phyloP scores from a whole-genome alignment of 2,888 invertebrate genomes.

The Anaspis maculata region DNA sequence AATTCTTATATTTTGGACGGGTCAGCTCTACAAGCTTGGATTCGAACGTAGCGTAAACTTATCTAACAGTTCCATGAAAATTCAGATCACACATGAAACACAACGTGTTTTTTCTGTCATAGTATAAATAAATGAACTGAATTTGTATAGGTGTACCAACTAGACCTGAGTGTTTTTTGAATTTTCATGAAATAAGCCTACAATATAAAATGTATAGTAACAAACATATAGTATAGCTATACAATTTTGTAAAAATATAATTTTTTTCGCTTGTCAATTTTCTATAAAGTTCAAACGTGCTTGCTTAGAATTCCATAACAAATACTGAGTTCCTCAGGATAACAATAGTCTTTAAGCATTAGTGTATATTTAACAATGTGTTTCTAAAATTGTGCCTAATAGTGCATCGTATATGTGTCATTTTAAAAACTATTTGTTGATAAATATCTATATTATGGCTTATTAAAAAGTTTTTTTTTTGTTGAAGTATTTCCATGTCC shows the following conservation, averaged over 20 bases:
- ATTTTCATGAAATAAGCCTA: slow-evolving; percentile 13
- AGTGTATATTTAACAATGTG: slow-evolving; percentile 37
- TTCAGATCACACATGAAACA: slow-evolving; percentile 8
- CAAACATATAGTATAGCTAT: slow-evolving; percentile 11
- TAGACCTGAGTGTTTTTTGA: slow-evolving; percentile 2
- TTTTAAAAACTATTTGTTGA: slow-evolving; percentile 12
- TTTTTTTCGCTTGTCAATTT: slow-evolving; percentile 8
- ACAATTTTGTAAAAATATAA: slow-evolving; percentile 16
- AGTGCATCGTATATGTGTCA: slow-evolving; percentile 26
- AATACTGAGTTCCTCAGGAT: slow-evolving; percentile 26
- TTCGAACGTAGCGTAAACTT: slow-evolving; percentile 10
- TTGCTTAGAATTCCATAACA: slow-evolving; percentile 20
- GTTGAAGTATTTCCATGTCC: too few relatives aligned
- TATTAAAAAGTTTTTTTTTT: too few relatives aligned
- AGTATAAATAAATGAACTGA: too few relatives aligned
- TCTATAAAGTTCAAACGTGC: slow-evolving; percentile 15
- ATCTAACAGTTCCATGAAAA: slow-evolving; percentile 9
- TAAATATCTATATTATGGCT: slow-evolving; percentile 15
- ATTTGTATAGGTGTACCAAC: neutral
- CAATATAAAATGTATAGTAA: slow-evolving; percentile 8
- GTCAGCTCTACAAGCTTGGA: slow-evolving; percentile 12
- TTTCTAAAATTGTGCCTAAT: slow-evolving; percentile 27
- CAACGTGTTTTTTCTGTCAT: too few relatives aligned
- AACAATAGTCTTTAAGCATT: slow-evolving; percentile 21
- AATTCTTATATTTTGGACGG: slow-evolving; percentile 12